Evolutionary conservation across 2,888 invertebrate genomes (phyloP), one percentile per base, ranked within the genome.

Genomic region (Chorisops tibialis): DNA sequence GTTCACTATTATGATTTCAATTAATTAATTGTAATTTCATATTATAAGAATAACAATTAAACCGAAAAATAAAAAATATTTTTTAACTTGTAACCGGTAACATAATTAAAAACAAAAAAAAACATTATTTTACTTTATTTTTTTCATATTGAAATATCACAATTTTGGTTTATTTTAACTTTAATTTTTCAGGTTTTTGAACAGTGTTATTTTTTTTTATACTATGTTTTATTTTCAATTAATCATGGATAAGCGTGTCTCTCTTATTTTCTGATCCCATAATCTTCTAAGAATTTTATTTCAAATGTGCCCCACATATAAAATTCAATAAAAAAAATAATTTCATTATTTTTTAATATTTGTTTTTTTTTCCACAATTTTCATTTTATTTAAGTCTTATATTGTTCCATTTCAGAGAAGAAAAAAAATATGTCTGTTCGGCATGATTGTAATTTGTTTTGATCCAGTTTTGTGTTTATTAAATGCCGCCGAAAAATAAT

Each of bases 151-250:
- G 52, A 52, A 52, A 52, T 52, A 52, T 52, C 52, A 52, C 52
- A 52, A 37, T 52, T 52, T 52, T 52, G 52, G 39, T 52, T 52
- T 38, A 52, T 52, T 52, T 52, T 52, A 50, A 38, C 38, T 30
- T 30, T 6, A 52, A 37, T 52, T 19, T 52, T 30, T 52, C 16
- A 24, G 50, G 2, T 9, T 38, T 19, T 37, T 52, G 52, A 38
- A 52, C 52, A 52, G 52, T 38, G 21, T 50, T 35, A 6, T 19
- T 19, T 45, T 18, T 5, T 22, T 48, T 48, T 18, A 12, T 14
- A 30, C n/a, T n/a, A 35, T 4, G 30, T 50, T 35, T 35, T n/a
- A 9, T 50, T 24, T 14, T 30, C 7, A 35, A 16, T 35, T 50
- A 50, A 50, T n/a, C 50, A 18, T 35, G 35, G 14, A 16, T 48